Evolutionary conservation across 2,888 invertebrate species (phyloP).

Genomic region (Cryptus armator): DNA sequence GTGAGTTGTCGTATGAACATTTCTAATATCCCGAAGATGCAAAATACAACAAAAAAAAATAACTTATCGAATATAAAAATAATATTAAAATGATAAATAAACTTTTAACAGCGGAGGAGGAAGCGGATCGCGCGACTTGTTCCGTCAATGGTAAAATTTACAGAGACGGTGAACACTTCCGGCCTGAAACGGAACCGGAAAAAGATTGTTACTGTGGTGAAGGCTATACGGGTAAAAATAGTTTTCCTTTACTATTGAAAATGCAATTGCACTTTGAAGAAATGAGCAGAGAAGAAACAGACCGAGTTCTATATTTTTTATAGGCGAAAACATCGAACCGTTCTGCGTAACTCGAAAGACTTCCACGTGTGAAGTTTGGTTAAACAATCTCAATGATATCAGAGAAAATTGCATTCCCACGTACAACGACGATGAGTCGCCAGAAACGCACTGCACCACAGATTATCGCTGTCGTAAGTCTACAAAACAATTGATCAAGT

Average conservation of each 20-base stretch:
- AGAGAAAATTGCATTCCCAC: conserved; percentile 75
- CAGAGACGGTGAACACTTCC: conserved; percentile 76
- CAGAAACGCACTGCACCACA: conserved; percentile 70
- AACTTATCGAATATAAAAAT: not conserved
- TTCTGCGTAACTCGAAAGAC: conserved; percentile 73
- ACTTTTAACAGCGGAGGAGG: conserved; percentile 68
- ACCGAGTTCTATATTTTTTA: not conserved
- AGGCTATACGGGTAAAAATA: conserved; percentile 70
- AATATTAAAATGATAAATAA: not conserved
- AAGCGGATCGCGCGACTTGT: conserved; percentile 72
- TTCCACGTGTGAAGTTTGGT: conserved; percentile 70
- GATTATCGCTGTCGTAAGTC: conserved; percentile 78
- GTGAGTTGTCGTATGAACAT: conserved; percentile 71
- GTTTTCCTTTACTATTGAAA: not conserved
- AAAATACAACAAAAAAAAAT: too few relatives aligned
- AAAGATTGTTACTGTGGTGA: conserved; percentile 73
- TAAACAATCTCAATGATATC: conserved; percentile 58
- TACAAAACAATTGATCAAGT: not conserved
- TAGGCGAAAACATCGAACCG: conserved; percentile 75
- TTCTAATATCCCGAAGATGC: too few relatives aligned
- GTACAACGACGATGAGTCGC: conserved; percentile 68
- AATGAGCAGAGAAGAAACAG: not conserved
- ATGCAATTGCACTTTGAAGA: not conserved
- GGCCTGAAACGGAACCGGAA: conserved; percentile 66
- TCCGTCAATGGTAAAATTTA: conserved; percentile 66